Conservation (phyloP, 2,113 vertebrate genomes). For the Gnathonemus echidnorhynchus region DNA sequence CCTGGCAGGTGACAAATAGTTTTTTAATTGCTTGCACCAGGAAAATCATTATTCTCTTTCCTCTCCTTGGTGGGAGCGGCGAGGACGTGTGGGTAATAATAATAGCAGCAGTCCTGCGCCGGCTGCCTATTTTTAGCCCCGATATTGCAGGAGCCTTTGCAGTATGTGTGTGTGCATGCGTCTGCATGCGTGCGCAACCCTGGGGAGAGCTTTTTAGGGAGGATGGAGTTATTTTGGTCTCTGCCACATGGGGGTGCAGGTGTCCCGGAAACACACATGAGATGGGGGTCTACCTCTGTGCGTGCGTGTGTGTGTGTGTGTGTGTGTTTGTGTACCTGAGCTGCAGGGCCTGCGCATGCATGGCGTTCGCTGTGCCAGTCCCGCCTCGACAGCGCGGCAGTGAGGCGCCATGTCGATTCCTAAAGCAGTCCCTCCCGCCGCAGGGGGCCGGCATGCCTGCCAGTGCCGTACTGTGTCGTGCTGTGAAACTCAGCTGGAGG, state of each 20-base stretch:
- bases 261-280: neutral
- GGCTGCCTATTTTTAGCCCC: constrained; percentile 62
- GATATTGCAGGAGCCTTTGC: constrained; percentile 42
- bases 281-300: neutral
- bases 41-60: constrained; percentile 77
- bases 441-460: neutral
- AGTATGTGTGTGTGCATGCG: neutral
- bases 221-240: neutral
- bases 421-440: neutral
- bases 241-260: neutral
- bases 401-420: neutral
- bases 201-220: neutral
- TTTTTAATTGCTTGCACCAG: constrained; percentile 87
- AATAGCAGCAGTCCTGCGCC: constrained; percentile 56
- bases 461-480: neutral
- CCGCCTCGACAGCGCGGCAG: neutral
- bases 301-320: neutral
- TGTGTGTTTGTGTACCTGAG: neutral
- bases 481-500: neutral
- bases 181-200: neutral
- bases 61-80: constrained; percentile 59
- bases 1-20: constrained; percentile 78
- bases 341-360: neutral
- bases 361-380: neutral
- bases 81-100: constrained; percentile 65